Evolutionary conservation across 1,140 invertebrate species (phyloP).

Genomic region (Drosophila tropicalis): DNA sequence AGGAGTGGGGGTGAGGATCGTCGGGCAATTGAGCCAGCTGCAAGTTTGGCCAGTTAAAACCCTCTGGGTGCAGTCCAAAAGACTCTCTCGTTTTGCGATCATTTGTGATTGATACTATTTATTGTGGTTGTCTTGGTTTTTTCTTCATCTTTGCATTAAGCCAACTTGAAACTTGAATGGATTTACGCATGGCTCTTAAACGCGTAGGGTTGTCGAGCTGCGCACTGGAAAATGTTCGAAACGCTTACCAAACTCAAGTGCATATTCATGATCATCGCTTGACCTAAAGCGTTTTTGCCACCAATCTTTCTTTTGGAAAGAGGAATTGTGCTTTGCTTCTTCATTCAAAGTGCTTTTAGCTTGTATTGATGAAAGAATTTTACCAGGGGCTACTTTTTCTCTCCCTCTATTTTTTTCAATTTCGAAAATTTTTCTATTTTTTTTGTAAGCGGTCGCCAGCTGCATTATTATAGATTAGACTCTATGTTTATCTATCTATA

Average conservation of each 20-base stretch:
- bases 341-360: conserved; percentile 25
- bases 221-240: neutral
- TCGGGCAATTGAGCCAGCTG: conserved; percentile 61
- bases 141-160: conserved; percentile 21
- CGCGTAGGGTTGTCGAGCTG: conserved; percentile 47
- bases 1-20: conserved; percentile 22
- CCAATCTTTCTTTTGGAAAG: neutral
- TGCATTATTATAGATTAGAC: conserved; percentile 64
- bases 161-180: conserved; percentile 32
- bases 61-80: conserved; percentile 61
- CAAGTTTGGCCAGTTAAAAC: conserved; percentile 69
- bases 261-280: too few species aligned
- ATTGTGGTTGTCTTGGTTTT: conserved; percentile 62
- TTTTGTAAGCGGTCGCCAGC: conserved; percentile 16
- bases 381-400: conserved; percentile 48
- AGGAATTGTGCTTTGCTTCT: neutral
- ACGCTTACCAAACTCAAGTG: too few species aligned
- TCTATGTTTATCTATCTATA: conserved; percentile 53
- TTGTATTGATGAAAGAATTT: conserved; percentile 75
- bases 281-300: neutral
- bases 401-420: conserved; percentile 63
- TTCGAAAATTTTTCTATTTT: conserved; percentile 37
- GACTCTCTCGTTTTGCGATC: conserved; percentile 70
- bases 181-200: conserved; percentile 32
- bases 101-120: conserved; percentile 79